A percentile compares a stretch with the other conserved stretches of the same genome.
These are phyloP conservation scores for Eptesicus fuscus DNA, from an alignment of 2,113 vertebrate genomes.

Conservation along the genomic window DNA sequence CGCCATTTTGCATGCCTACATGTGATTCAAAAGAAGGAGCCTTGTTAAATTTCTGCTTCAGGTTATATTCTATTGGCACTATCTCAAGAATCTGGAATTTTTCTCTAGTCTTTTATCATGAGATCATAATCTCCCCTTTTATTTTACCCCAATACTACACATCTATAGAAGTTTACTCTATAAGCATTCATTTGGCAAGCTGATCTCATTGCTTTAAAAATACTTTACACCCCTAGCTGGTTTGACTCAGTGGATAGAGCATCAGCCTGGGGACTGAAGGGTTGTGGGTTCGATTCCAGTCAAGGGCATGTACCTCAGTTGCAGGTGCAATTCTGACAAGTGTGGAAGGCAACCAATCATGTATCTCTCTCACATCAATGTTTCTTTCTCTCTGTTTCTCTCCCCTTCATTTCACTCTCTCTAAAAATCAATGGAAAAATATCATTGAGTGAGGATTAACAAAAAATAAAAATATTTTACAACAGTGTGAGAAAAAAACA, in stretches of 20 bases:
- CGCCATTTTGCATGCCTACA: background rate
- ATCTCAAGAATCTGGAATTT: conserved; percentile 11
- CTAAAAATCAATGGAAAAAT: too few species aligned
- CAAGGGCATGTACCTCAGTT: too few species aligned
- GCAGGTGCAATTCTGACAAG: too few species aligned
- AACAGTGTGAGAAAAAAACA: background rate
- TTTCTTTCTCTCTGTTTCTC: too few species aligned
- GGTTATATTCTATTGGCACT: background rate
- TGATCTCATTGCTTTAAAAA: background rate
- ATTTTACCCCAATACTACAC: background rate
- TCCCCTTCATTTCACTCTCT: too few species aligned
- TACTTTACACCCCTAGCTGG: background rate
- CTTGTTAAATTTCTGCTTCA: background rate
- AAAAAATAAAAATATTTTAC: background rate
- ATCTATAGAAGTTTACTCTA: background rate
- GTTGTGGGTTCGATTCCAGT: too few species aligned
- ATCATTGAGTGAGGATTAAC: too few species aligned
- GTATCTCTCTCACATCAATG: too few species aligned
- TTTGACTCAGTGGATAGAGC: too few species aligned
- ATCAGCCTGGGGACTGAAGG: too few species aligned
- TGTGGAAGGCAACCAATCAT: too few species aligned
- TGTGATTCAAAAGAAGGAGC: background rate
- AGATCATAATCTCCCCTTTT: background rate
- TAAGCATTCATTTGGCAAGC: background rate
- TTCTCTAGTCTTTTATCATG: background rate